Base-by-base conservation (phyloP, 2,888 invertebrate species). In the Ferrisia virgata region DNA sequence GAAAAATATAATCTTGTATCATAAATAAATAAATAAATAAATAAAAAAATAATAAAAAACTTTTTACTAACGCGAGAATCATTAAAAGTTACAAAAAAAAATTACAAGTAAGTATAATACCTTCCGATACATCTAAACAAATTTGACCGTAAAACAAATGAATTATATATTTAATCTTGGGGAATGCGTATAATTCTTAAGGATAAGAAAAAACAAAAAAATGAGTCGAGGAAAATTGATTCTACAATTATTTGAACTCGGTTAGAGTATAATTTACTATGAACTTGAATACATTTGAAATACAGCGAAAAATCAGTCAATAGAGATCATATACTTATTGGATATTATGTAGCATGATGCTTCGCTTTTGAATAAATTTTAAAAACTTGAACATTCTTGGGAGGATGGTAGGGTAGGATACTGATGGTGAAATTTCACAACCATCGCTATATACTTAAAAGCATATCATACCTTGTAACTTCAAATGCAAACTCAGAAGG, bases 261-360 rank as follows among this genome's bases (percentile, higher is more conserved):
- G 15, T 9, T 79, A 25, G 2, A 25, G 18, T 47, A 39, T 22
- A 43, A 43, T 18, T 18, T 13, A 22, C n/a, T 18, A 36, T 36
- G 47, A n/a, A 11, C 13, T 25, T 28, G 64, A 58, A 81, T 64
- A 11, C 28, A 31, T 33, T 15, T 31, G 64, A 81, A 58, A 81
- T 64, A 11, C 28, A 31, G 58, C 28, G 58, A 81, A 81, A 58
- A 64, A n/a, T 81, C 58, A 81, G 81, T 81, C 81, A 81, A 58
- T 36, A 58, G 81, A 81, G 81, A 81, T 81, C 81, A 81, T 81
- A 36, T 58, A 58, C 25, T 13, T 58, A 8, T n/a, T n/a, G n/a
- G 15, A 43, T 13, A 9, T 15, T 43, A 43, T 43, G 43, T 15
- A 11, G 15, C 43, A 43, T 43, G 43, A 15, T 43, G 15, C 15